Base-by-base conservation (phyloP, 2,888 invertebrate species). In the Furcula furcula region DNA sequence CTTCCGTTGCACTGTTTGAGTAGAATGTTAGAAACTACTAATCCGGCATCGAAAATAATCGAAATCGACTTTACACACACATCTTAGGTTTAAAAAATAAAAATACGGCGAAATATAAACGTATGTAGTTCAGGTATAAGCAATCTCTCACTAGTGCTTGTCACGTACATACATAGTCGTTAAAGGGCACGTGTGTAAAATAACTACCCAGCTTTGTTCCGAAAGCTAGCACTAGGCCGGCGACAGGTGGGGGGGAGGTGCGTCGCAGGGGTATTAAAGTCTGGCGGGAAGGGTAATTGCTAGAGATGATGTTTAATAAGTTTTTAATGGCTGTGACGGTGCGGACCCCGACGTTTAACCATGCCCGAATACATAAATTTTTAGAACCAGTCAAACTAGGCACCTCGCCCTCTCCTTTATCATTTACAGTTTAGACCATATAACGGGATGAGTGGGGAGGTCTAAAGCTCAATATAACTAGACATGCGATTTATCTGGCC, bases 281-380 rank as follows among this genome's bases (percentile, higher is more conserved):
- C 36, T 25, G 42, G 55, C 40, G 77, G 80, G 76, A 76, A 74
- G 73, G 77, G 89, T 91, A 91, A 91, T 91, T 90, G 91, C 86
- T 78, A 81, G 90, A 89, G 91, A 90, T 90, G 90, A 91, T 90
- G 90, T 91, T 91, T 91, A 91, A 91, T 91, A 90, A 91, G 90
- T 91, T 91, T 91, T 91, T 91, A 91, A 91, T 91, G 90, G 91
- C 89, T 76, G 77, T 81, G 74, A 77, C 78, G 81, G 67, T 61
- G 68, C 68, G 73, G 66, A 67, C 70, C 59, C 73, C 67, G 68
- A 47, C 76, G 78, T 70, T 83, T 81, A 85, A 76, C 70, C 69
- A 60, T 63, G 59, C 63, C 75, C 68, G 61, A 75, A 78, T 69
- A 71, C 58, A 65, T 66, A 55, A 65, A 63, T 65, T 61, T 65